These are phyloP conservation scores for Lasiurus borealis DNA, from an alignment of 2,113 vertebrate species.

Conservation along the genomic window DNA sequence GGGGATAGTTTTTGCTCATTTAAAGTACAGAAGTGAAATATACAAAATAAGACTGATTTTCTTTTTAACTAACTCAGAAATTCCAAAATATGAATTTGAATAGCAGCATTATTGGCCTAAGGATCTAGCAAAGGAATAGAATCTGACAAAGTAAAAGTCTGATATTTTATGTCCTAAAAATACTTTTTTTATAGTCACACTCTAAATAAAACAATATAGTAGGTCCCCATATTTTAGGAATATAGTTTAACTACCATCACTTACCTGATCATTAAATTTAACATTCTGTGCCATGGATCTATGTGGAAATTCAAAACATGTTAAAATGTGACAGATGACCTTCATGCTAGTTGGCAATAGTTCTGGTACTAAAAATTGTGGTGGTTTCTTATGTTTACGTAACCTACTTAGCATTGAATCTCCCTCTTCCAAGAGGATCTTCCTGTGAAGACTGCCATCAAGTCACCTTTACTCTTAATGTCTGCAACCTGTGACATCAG, in stretches of 20 bases:
- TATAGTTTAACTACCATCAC: slow-evolving; percentile 79
- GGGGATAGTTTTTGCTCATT: slow-evolving; percentile 19
- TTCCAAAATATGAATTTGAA: slow-evolving; percentile 59
- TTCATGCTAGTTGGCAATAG: slow-evolving; percentile 72
- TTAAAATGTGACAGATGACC: slow-evolving; percentile 77
- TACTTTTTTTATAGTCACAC: slow-evolving; percentile 16
- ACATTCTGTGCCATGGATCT: slow-evolving; percentile 75
- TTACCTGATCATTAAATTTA: slow-evolving; percentile 79
- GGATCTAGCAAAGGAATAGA: slow-evolving; percentile 27
- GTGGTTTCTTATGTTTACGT: slow-evolving; percentile 80
- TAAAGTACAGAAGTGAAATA: neutral
- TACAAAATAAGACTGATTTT: slow-evolving; percentile 32
- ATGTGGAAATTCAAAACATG: slow-evolving; percentile 77
- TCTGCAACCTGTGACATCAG: slow-evolving; percentile 77
- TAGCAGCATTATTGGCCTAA: slow-evolving; percentile 40
- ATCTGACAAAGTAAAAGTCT: slow-evolving; percentile 45
- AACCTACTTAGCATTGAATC: slow-evolving; percentile 73
- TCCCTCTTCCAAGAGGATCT: slow-evolving; percentile 71
- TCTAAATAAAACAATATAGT: slow-evolving; percentile 80
- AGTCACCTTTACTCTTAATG: slow-evolving; percentile 71
- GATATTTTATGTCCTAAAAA: slow-evolving; percentile 64
- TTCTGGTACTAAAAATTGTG: slow-evolving; percentile 81
- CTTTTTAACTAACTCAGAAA: slow-evolving; percentile 57
- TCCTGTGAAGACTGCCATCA: slow-evolving; percentile 78
- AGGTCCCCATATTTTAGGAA: slow-evolving; percentile 68